A percentile compares a stretch with the other conserved stretches of the same genome.
Conservation (phyloP, 2,888 invertebrate species). For the Notodonta ziczac region DNA sequence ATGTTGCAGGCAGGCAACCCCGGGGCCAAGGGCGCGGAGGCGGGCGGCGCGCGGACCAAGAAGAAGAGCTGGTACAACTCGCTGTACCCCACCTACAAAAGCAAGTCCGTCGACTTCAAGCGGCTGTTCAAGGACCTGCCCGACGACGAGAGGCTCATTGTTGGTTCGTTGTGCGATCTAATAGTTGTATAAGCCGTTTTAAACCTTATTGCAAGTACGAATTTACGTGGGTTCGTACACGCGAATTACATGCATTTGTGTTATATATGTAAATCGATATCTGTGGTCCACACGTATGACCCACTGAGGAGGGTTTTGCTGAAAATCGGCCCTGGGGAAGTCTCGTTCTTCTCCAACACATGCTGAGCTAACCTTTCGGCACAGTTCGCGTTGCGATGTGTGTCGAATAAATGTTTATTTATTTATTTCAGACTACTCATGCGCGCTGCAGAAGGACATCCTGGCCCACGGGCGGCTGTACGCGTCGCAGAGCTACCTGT, state of each 20-base stretch:
- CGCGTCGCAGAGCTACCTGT: conserved; percentile 97
- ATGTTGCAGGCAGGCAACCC: conserved; percentile 38
- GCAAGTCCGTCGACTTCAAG: conserved; percentile 96
- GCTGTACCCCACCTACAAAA: conserved; percentile 96
- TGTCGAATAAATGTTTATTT: too few species aligned
- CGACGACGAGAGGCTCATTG: conserved; percentile 95
- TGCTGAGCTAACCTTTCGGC: too few species aligned
- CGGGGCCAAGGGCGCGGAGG: conserved; percentile 42
- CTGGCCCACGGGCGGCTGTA: conserved; percentile 97
- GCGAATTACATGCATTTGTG: too few species aligned
- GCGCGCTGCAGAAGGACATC: conserved; percentile 98
- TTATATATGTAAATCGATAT: too few species aligned
- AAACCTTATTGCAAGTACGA: not conserved
- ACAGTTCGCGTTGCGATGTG: too few species aligned
- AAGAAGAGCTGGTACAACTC: conserved; percentile 95
- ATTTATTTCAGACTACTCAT: conserved; percentile 93
- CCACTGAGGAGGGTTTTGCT: too few species aligned
- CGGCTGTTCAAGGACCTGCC: conserved; percentile 96
- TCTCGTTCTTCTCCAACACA: too few species aligned
- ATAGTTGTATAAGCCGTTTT: not conserved
- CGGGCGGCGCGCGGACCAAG: conserved; percentile 81
- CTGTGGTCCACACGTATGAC: too few species aligned
- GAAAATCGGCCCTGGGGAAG: too few species aligned
- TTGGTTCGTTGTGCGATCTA: conserved; percentile 85
- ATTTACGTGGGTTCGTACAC: too few species aligned